Evolutionary conservation across 2,888 invertebrate species (phyloP), one percentile per base, ranked within the genome.

Genomic region (Drosophila setosimentum): DNA sequence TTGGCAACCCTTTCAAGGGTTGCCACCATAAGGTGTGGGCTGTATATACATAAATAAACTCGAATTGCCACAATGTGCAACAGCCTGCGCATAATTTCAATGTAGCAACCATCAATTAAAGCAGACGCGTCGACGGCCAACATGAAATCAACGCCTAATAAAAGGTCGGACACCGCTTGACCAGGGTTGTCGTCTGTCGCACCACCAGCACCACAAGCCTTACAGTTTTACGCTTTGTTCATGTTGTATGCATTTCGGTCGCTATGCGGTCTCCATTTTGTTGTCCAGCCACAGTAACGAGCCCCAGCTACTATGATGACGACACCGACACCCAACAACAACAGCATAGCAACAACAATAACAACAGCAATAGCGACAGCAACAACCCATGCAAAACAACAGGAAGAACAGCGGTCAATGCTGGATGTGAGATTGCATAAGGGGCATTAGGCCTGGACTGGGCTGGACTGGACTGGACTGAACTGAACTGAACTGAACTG

Each of bases 221-320:
- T 42, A 53, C 48, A 37, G 45, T 68, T 73, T 58, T 60, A 45
- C 57, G 55, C 69, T 69, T 67, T 82, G 90, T 84, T 72, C 73
- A 70, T 85, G 88, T 79, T 89, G 88, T 78, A 74, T 85, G 89
- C 80, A 90, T 73, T 85, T 86, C 64, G 85, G 85, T 80, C 73
- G 75, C 32, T 71, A 51, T 83, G 86, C 63, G 85, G 89, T 85
- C 68, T 74, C 62, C 78, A 83, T 87, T 89, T 73, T 82, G 89
- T 67, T 61, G 89, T 63, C 59, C 61, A 59, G 61, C 67, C 64
- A 53, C 48, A 63, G 53, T 60, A 55, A 63, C 61, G 45, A 32
- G 61, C 37, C 57, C 45, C 49, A 29, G 54, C 40, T 50, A 69
- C 63, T 30, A 58, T 68, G 58, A 67, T 54, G 70, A 59, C 70